These are phyloP conservation scores for Axinella damicornis DNA, from an alignment of 37 sponge, comb jelly and placozoan species.

Conservation along the genomic window DNA sequence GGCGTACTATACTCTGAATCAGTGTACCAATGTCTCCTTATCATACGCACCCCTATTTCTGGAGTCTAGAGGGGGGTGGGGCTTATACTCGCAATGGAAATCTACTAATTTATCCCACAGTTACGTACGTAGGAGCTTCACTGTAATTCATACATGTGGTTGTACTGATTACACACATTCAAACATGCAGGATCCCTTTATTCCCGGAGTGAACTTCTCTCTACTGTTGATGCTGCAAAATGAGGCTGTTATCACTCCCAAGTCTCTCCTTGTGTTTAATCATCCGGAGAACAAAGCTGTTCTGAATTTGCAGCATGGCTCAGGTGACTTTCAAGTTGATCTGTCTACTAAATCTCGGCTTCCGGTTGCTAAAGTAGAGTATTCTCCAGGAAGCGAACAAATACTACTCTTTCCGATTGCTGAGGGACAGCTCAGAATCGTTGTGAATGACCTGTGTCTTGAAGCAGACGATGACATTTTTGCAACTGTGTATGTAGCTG, in stretches of 20 bases:
- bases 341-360: slow-evolving; percentile 28
- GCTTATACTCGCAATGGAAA: no score
- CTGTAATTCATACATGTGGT: no score
- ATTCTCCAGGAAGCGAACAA: slow-evolving; percentile 10
- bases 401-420: slow-evolving; percentile 47
- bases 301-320: slow-evolving; percentile 55
- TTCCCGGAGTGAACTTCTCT: slow-evolving; percentile 54
- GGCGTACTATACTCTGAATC: no score
- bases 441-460: slow-evolving; percentile 74
- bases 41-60: no score
- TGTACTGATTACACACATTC: no score
- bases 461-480: slow-evolving; percentile 2
- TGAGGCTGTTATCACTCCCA: slow-evolving; percentile 36
- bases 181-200: slow-evolving; percentile 45
- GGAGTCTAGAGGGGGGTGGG: no score
- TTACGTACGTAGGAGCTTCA: no score
- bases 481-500: slow-evolving; percentile 54
- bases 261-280: slow-evolving; percentile 49
- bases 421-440: slow-evolving; percentile 65
- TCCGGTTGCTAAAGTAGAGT: slow-evolving; percentile 45
- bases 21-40: no score
- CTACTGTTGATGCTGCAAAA: slow-evolving; percentile 56
- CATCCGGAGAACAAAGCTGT: slow-evolving; percentile 62
- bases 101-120: no score
- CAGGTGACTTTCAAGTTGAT: slow-evolving; percentile 68